A percentile compares a stretch with the other conserved stretches of the same genome.
Evolutionary conservation across 2,113 vertebrate genomes (phyloP).

Genomic region (Indicator maculatus): DNA sequence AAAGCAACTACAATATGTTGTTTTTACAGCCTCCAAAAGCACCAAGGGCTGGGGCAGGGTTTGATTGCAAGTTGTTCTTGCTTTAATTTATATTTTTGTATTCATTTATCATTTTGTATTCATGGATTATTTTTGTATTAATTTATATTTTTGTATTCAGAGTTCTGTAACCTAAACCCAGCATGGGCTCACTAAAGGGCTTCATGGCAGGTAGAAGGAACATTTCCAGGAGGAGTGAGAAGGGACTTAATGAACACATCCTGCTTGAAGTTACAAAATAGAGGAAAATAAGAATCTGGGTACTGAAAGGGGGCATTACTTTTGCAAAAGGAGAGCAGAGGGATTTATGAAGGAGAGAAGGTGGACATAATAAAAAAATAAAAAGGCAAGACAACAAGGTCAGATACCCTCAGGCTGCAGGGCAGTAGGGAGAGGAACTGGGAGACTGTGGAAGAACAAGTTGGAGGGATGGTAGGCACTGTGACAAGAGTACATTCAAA

Average conservation of each 20-base stretch:
- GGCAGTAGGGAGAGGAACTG: neutral
- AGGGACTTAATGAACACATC: fast-evolving
- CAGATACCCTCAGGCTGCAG: neutral
- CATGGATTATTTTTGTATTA: neutral
- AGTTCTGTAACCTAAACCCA: neutral
- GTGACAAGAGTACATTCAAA: neutral
- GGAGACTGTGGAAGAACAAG: neutral
- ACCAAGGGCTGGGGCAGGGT: neutral
- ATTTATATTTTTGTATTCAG: neutral
- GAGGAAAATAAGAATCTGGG: neutral
- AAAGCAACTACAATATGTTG: neutral
- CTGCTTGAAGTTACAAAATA: neutral
- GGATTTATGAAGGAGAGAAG: neutral
- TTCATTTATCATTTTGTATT: no score
- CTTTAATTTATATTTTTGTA: neutral
- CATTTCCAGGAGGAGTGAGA: neutral
- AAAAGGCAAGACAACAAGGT: neutral
- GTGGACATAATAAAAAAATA: neutral
- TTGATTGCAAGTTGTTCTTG: neutral
- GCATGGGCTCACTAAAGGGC: fast-evolving
- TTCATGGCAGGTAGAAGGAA: neutral
- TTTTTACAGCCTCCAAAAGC: neutral
- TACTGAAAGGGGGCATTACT: neutral
- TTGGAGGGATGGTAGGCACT: neutral
- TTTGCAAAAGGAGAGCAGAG: neutral